Conservation (phyloP, 2,888 invertebrate genomes). For the Strigamia transsilvanica region DNA sequence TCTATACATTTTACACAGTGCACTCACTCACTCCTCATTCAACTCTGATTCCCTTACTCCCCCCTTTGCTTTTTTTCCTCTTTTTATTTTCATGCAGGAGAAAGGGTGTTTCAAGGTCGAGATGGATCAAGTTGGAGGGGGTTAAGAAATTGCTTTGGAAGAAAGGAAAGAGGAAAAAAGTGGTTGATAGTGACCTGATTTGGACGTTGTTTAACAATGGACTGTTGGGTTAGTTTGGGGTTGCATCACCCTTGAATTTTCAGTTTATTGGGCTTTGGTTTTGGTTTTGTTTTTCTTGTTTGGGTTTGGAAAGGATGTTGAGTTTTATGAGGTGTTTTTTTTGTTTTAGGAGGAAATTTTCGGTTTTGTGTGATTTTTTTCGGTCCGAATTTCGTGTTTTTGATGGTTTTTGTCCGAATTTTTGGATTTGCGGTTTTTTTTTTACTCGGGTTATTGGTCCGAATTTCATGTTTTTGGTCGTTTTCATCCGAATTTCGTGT, state of each 20-base stretch:
- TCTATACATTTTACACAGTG: not conserved
- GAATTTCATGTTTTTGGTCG: no score
- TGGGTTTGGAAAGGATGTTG: not conserved
- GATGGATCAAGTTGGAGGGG: not conserved
- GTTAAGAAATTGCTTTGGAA: not conserved
- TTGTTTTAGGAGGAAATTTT: no score
- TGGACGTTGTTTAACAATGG: not conserved
- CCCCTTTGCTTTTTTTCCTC: not conserved
- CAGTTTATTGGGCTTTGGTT: not conserved
- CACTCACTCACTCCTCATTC: not conserved
- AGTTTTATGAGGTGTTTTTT: no score
- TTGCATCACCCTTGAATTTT: conserved; percentile 8
- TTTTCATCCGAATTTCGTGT: no score
- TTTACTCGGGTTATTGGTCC: no score
- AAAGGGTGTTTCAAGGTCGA: conserved; percentile 33
- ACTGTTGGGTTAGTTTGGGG: not conserved
- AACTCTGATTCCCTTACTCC: not conserved
- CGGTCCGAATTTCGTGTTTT: no score
- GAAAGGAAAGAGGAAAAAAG: not conserved
- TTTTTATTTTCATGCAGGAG: not conserved
- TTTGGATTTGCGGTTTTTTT: no score
- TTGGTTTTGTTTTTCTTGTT: not conserved
- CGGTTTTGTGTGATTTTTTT: no score
- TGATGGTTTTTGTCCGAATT: no score
- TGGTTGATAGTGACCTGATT: conserved; percentile 27